These are phyloP conservation scores for Rhynchonycteris naso DNA, from an alignment of 2,797 vertebrate species.

Conservation along the genomic window DNA sequence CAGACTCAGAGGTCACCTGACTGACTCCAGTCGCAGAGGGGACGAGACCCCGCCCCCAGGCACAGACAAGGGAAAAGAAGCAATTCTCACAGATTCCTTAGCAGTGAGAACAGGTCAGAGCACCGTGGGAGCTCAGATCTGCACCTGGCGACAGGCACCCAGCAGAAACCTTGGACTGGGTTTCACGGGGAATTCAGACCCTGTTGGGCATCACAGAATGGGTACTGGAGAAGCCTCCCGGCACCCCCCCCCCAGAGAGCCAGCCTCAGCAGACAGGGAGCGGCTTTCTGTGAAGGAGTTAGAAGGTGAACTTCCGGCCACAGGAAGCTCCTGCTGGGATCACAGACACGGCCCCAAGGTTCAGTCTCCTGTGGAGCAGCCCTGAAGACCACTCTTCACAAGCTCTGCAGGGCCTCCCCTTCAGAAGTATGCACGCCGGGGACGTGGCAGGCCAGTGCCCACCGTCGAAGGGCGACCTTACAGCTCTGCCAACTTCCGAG, in stretches of 20 bases:
- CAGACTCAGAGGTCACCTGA: not conserved
- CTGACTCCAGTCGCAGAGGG: not conserved
- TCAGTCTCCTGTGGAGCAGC: not conserved
- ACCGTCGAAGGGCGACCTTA: accelerated
- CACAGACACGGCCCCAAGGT: accelerated
- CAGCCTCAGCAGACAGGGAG: not conserved
- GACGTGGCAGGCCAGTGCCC: accelerated
- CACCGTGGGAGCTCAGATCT: too few relatives aligned
- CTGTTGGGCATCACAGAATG: not conserved
- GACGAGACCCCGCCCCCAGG: not conserved
- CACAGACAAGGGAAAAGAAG: not conserved
- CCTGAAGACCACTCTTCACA: not conserved
- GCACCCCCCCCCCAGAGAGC: not conserved
- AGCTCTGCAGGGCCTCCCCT: accelerated
- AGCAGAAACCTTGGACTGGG: not conserved
- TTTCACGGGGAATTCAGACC: not conserved
- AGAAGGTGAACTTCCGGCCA: not conserved
- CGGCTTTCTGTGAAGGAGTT: not conserved
- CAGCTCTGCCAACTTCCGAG: accelerated
- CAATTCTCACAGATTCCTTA: not conserved
- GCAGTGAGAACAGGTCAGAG: not conserved
- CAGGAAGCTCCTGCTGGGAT: not conserved
- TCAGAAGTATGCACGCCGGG: accelerated
- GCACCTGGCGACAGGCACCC: too few relatives aligned
- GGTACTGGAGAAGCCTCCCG: not conserved